Percentiles rank a stretch among this genome's conserved stretches.
Conservation (phyloP, 2,113 vertebrate genomes). For the Psephotus haematonotus region DNA sequence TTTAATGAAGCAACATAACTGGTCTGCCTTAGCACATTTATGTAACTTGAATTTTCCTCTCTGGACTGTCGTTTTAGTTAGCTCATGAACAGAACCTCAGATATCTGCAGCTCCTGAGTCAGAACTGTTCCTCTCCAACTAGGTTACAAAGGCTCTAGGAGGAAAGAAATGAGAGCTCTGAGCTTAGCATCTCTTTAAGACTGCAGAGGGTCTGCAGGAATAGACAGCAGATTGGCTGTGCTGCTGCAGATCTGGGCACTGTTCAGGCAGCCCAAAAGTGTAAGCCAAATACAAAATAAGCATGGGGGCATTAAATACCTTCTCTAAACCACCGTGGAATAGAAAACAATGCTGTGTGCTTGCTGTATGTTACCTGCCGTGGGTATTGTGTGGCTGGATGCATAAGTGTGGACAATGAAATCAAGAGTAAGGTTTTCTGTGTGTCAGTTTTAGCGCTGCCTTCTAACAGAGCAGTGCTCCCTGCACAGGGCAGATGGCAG, state of each 20-base stretch:
- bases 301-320: neutral
- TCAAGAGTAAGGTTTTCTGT: neutral
- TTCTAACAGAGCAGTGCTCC: neutral
- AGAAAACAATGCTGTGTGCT: neutral
- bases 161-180: neutral
- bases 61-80: neutral
- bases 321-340: neutral
- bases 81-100: neutral
- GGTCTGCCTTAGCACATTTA: neutral
- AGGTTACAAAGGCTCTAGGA: neutral
- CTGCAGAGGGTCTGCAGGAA: neutral
- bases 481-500: neutral
- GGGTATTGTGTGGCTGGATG: neutral
- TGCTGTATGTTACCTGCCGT: fast-evolving
- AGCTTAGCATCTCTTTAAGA: neutral
- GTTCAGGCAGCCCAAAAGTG: neutral
- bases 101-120: neutral
- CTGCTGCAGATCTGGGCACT: neutral
- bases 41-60: neutral
- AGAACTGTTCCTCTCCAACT: neutral
- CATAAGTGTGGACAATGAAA: neutral
- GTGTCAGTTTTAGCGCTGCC: neutral
- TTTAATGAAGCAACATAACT: neutral
- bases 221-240: neutral
- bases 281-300: neutral